phyloP scores from a whole-genome alignment of 2,797 vertebrate genomes.

The Acrossocheilus fasciatus region DNA sequence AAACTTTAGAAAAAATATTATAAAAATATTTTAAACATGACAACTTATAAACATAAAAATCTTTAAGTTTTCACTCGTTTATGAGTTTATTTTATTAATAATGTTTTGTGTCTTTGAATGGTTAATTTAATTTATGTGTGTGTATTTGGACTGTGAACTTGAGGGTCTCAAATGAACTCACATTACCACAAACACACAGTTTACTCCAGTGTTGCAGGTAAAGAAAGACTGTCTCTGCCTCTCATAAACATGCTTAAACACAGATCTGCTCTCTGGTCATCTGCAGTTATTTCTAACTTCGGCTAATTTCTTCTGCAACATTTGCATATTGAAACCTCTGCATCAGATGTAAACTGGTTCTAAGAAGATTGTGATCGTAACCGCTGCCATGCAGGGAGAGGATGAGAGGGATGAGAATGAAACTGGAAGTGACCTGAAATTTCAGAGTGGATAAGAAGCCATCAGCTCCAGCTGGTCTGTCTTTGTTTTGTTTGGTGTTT shows the following conservation, averaged over 20 bases:
- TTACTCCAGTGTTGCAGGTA: slow-evolving; percentile 13
- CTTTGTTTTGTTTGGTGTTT: not conserved
- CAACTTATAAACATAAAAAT: not conserved
- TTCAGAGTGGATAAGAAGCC: slow-evolving; percentile 67
- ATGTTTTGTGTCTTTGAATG: not conserved
- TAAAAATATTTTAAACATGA: not conserved
- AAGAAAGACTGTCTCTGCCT: slow-evolving; percentile 39
- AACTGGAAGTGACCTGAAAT: slow-evolving; percentile 72
- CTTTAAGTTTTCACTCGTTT: not conserved
- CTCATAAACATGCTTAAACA: slow-evolving; percentile 25
- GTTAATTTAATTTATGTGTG: slow-evolving; percentile 19
- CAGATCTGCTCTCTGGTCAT: slow-evolving; percentile 18
- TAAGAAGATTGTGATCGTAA: slow-evolving; percentile 14
- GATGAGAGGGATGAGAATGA: slow-evolving; percentile 61
- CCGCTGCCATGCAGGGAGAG: slow-evolving; percentile 25
- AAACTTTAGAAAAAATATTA: not conserved
- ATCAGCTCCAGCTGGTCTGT: slow-evolving; percentile 76
- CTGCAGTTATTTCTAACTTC: not conserved
- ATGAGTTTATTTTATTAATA: not conserved
- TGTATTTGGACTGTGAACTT: slow-evolving; percentile 42
- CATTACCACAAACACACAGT: slow-evolving; percentile 63
- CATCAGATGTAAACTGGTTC: not conserved
- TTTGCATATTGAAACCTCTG: not conserved
- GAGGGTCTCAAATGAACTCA: slow-evolving; percentile 38
- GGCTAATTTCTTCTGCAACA: not conserved